Base-by-base conservation (phyloP, 2,888 invertebrate species). In the Drosophila pegasa region DNA sequence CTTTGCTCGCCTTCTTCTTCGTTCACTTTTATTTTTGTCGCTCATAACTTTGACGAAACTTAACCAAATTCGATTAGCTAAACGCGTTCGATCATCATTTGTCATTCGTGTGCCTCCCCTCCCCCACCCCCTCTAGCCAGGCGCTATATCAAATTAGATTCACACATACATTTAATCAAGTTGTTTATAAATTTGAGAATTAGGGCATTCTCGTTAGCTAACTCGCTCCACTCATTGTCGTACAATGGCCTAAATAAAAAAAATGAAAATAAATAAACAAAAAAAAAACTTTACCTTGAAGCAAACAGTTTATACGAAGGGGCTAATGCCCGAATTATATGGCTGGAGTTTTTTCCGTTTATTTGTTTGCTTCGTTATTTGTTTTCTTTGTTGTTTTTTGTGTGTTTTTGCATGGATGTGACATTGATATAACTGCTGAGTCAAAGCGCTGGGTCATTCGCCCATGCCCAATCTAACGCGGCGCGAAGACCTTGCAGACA, bases 361-460 rank as follows among this genome's bases (percentile, higher is more conserved):
- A 25, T 2, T 54, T 65, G 35, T 31, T 37, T 43, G 25, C n/a
- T 43, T 40, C 18, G 40, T 68, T 9, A 31, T 3, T 35, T 31
- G 20, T n/a, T 10, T 33, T 25, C n/a, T 22, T 40, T 33, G n/a
- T 65, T 33, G 18, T 58, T 29, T 3, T 25, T 16, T 37, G 20
- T 37, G 29, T 38, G 25, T 72, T 68, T 74, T 71, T 40, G 77
- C 77, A 40, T 66, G 58, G 51, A 66, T 71, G 37, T 84, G 81
- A 87, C 81, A 81, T 81, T 87, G 87, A 80, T 78, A 83, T 67
- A 83, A 81, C 61, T 80, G 81, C 71, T 69, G 81, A 87, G 81
- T 87, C 78, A 81, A 81, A 85, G 61, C 63, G 70, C 67, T 81
- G 76, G 86, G 80, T 85, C 86, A 75, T 75, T 86, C 72, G 73